Evolutionary conservation across 1,140 invertebrate genomes (phyloP), one percentile per base, ranked within the genome.

Genomic region (Mya arenaria): DNA sequence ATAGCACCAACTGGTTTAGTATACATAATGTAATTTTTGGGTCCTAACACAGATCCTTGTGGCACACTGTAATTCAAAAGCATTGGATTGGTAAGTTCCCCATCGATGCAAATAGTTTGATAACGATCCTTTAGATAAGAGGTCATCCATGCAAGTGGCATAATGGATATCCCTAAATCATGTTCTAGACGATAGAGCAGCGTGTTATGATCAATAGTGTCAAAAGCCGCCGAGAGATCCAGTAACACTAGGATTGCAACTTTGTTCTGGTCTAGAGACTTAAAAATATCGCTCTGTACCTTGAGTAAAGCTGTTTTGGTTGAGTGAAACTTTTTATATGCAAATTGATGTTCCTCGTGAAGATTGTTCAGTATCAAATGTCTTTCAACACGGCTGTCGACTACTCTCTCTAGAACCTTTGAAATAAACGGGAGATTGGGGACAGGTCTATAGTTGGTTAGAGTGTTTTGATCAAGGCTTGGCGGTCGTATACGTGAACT

Each of bases 31-130:
- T 48, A 78, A 23, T 44, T 36, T 23, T 78, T 60, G 39, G 82
- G 68, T 15, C 73, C 74, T 32, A 79, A 37, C 10, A 79, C 82
- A 15, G 62, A 78, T 48, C 74, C 63, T n/a, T 78, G 39, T 28
- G 72, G 82, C 28, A 71, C 68, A 32, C 36, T 41, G 30, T 69
- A 69, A 3, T 58, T 71, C 56, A 81, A 25, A 25, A 48, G 28
- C 17, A 69, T 37, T 58, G 48, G 52, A 4, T 69, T 44, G 23
- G 78, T 71, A 4, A 62, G 28, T 41, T 71, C 32, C 25, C 55
- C 66, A 30, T 69, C 78, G 41, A 71, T 81, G 25, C 44, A 58
- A 17, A 81, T 66, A 62, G 78, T 60, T 63, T 81, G 78, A 17
- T 55, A 73, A 13, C 79, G 36, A 37, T 82, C 62, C 36, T 32